Conservation (phyloP, 2,113 vertebrate species). For the Tiliqua scincoides region DNA sequence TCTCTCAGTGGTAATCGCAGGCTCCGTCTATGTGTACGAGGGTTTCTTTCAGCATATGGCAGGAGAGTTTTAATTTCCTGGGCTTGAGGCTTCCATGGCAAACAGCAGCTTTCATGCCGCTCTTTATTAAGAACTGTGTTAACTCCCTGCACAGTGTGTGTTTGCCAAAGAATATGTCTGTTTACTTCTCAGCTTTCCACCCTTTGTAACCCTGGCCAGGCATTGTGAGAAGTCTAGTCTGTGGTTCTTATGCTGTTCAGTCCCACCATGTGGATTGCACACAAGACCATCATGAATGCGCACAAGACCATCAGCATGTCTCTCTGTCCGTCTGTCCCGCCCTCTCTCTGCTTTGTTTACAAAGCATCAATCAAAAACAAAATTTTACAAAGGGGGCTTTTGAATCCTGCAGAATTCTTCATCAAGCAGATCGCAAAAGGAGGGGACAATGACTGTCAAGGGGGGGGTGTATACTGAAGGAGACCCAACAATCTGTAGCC, state of each 20-base stretch:
- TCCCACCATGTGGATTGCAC: neutral
- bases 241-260: neutral
- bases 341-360: no score
- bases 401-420: no score
- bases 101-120: conserved; percentile 29
- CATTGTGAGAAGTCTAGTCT: neutral
- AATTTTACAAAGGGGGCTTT: no score
- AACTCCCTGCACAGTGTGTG: neutral
- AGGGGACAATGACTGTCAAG: no score
- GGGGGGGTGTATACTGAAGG: no score
- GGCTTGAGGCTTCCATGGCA: conserved; percentile 14
- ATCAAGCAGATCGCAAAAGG: no score
- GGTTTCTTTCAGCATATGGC: conserved; percentile 31
- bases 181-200: conserved; percentile 28
- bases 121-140: conserved; percentile 24
- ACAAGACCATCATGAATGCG: neutral
- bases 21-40: neutral
- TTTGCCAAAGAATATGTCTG: conserved; percentile 42
- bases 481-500: no score
- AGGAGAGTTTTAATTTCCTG: conserved; percentile 60
- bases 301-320: neutral
- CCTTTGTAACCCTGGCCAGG: neutral
- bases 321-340: no score
- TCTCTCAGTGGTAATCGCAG: neutral
- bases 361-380: no score